Percentiles rank a stretch among this genome's conserved stretches.
Evolutionary conservation across 2,113 vertebrate species (phyloP).

Genomic region (Xiphophorus hellerii): DNA sequence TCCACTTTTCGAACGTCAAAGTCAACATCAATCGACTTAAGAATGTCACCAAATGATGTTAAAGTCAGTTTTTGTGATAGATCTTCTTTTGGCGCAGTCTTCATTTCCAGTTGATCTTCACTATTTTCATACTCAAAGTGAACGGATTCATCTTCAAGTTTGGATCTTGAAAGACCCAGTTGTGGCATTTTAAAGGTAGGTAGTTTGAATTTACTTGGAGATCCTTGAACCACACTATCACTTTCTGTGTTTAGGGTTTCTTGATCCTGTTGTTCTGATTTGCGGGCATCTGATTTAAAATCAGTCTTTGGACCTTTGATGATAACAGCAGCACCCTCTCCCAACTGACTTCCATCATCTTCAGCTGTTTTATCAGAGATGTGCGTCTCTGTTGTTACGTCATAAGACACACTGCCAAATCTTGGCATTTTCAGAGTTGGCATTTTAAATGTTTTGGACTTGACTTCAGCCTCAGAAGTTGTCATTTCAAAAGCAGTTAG

Average conservation of each 20-base stretch:
- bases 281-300: constrained; percentile 36
- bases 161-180: constrained; percentile 60
- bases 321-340: constrained; percentile 33
- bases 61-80: constrained; percentile 67
- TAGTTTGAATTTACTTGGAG: constrained; percentile 77
- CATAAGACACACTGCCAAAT: constrained; percentile 38
- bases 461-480: constrained; percentile 29
- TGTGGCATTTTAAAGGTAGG: constrained; percentile 73
- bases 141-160: constrained; percentile 55
- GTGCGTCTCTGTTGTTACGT: constrained; percentile 21
- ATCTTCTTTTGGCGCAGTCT: constrained; percentile 46
- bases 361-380: constrained; percentile 13
- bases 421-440: constrained; percentile 56
- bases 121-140: constrained; percentile 34
- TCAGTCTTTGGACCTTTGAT: constrained; percentile 44
- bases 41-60: constrained; percentile 63
- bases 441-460: constrained; percentile 59
- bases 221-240: constrained; percentile 25
- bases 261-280: constrained; percentile 20
- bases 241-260: constrained; percentile 39
- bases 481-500: constrained; percentile 15
- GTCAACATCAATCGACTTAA: constrained; percentile 74
- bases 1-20: constrained; percentile 71
- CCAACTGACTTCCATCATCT: constrained; percentile 3
- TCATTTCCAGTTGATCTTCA: constrained; percentile 34